Conservation (phyloP, 2,797 vertebrate species). For the Sebastes oblongus region DNA sequence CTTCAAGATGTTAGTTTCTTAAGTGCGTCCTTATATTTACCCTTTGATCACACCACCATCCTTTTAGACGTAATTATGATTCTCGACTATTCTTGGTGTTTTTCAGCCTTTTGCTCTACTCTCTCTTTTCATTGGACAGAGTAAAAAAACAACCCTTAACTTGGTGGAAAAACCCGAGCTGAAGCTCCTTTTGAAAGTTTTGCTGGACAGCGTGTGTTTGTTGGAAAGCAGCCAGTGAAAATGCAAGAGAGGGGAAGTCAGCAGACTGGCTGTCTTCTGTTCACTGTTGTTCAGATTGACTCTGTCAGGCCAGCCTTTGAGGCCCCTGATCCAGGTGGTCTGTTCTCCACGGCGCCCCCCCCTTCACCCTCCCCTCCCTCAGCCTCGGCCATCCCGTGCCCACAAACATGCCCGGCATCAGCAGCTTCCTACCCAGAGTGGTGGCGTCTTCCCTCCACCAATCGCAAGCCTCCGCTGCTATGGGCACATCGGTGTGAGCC, state of each 20-base stretch:
- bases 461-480: constrained; percentile 53
- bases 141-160: constrained; percentile 43
- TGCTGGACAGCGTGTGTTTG: constrained; percentile 66
- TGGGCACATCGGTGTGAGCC: constrained; percentile 72
- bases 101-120: constrained; percentile 61
- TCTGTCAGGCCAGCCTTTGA: constrained; percentile 73
- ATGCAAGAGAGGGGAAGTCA: constrained; percentile 74
- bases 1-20: not conserved
- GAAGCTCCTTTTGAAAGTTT: constrained; percentile 71
- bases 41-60: not conserved
- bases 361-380: not conserved
- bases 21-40: not conserved
- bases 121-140: constrained; percentile 46
- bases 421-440: constrained; percentile 47
- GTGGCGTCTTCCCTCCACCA: constrained; percentile 62
- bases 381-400: constrained; percentile 31
- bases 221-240: constrained; percentile 80
- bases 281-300: constrained; percentile 73
- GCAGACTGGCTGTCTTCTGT: constrained; percentile 79
- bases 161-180: constrained; percentile 79
- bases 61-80: not conserved
- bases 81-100: constrained; percentile 15
- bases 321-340: constrained; percentile 78
- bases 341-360: constrained; percentile 22
- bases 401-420: constrained; percentile 64